Evolutionary conservation across 2,888 invertebrate genomes (phyloP).

Genomic region (Chironomus riparius): DNA sequence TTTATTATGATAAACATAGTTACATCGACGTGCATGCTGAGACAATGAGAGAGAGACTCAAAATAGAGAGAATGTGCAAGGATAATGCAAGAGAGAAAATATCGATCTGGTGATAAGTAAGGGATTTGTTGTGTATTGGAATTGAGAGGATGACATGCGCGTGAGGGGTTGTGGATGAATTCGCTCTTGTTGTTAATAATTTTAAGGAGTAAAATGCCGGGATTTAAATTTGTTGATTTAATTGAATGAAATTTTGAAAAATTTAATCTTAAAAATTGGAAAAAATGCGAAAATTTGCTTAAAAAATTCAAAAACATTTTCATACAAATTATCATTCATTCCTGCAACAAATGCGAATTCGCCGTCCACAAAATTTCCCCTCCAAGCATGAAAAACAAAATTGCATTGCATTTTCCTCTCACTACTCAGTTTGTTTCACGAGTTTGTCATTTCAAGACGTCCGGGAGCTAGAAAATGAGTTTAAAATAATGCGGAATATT

Average conservation of each 20-base stretch:
- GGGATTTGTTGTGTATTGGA: neutral
- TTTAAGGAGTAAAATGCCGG: neutral
- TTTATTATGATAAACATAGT: too few species aligned
- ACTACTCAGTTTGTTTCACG: constrained; percentile 2
- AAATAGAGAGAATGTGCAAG: neutral
- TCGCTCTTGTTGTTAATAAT: neutral
- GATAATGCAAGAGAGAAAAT: constrained; percentile 5
- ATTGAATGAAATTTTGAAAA: neutral
- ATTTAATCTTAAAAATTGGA: neutral
- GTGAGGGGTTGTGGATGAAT: neutral
- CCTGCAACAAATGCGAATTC: neutral
- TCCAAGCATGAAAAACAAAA: neutral
- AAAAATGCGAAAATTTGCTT: too few species aligned
- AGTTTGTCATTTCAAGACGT: constrained; percentile 7
- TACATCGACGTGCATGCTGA: too few species aligned
- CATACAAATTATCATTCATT: neutral
- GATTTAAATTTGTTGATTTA: neutral
- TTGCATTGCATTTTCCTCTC: constrained; percentile 10
- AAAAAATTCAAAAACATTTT: too few species aligned
- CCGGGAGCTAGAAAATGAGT: neutral
- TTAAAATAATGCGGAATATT: neutral
- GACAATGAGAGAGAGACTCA: neutral
- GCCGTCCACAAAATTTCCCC: constrained; percentile 7
- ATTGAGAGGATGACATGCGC: constrained; percentile 3
- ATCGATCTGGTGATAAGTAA: constrained; percentile 7